These are phyloP conservation scores for Umimayanthus chanpuru DNA, from an alignment of 92 coral and sea anemone species.

Conservation along the genomic window DNA sequence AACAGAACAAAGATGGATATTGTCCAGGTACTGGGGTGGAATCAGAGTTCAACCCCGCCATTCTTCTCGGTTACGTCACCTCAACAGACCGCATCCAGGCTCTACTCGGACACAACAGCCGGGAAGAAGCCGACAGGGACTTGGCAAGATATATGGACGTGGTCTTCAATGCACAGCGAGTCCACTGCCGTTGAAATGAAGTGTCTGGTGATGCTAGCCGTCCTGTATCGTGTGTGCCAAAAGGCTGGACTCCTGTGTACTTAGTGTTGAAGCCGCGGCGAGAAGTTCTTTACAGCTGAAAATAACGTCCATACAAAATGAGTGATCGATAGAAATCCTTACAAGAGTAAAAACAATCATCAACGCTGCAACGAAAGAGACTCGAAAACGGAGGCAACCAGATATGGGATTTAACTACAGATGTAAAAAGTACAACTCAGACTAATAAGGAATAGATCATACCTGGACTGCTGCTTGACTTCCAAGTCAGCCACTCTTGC, in stretches of 20 bases:
- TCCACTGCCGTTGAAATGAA: no score
- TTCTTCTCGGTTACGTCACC: no score
- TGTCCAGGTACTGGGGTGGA: no score
- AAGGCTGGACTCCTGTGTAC: constrained; percentile 90
- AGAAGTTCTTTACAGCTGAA: constrained; percentile 88
- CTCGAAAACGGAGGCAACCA: background rate
- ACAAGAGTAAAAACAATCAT: background rate
- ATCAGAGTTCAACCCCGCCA: no score
- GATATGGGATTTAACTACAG: background rate
- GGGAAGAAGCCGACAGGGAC: no score
- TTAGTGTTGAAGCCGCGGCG: constrained; percentile 88
- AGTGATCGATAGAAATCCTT: background rate
- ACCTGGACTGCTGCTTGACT: constrained; percentile 87
- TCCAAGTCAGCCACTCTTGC: constrained; percentile 75
- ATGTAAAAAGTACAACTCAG: background rate
- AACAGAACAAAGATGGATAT: no score
- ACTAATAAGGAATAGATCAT: background rate
- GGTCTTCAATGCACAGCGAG: no score
- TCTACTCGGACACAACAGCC: no score
- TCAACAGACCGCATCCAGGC: no score
- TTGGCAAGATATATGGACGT: no score
- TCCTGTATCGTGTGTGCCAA: constrained; percentile 72
- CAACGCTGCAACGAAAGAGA: background rate
- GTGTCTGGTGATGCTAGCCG: background rate
- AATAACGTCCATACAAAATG: background rate